These are phyloP conservation scores for Chrysotoxum bicinctum DNA, from an alignment of 2,888 invertebrate species.

Conservation along the genomic window DNA sequence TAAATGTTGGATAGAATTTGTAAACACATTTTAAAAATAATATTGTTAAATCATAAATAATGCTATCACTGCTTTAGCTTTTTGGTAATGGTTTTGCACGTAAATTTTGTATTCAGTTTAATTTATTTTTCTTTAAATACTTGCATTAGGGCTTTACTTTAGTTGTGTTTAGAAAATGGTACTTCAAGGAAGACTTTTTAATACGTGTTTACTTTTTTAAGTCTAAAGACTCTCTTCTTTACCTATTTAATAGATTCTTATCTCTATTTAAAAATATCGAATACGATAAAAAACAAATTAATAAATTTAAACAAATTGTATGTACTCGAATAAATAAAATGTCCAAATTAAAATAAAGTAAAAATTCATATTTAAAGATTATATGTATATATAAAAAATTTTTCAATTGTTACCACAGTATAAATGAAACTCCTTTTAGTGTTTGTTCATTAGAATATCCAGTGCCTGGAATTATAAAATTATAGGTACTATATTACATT, in stretches of 20 bases:
- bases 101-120: neutral
- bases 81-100: neutral
- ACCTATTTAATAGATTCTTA: neutral
- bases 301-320: neutral
- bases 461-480: conserved; percentile 61
- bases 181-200: neutral
- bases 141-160: too few species aligned
- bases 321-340: neutral
- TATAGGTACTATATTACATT: conserved; percentile 34
- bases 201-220: neutral
- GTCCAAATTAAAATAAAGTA: neutral
- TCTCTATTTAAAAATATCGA: neutral
- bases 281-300: neutral
- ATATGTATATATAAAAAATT: neutral
- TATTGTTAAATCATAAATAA: neutral
- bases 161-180: too few species aligned
- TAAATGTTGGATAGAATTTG: neutral
- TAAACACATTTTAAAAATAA: neutral
- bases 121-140: too few species aligned
- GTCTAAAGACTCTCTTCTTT: neutral
- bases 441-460: conserved; percentile 54
- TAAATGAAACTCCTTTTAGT: conserved; percentile 46
- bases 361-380: neutral
- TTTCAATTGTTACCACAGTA: conserved; percentile 26
- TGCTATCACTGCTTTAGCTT: neutral